phyloP scores from a whole-genome alignment of 23 tunicate species.

The Oikopleura vanhoeffeni region DNA sequence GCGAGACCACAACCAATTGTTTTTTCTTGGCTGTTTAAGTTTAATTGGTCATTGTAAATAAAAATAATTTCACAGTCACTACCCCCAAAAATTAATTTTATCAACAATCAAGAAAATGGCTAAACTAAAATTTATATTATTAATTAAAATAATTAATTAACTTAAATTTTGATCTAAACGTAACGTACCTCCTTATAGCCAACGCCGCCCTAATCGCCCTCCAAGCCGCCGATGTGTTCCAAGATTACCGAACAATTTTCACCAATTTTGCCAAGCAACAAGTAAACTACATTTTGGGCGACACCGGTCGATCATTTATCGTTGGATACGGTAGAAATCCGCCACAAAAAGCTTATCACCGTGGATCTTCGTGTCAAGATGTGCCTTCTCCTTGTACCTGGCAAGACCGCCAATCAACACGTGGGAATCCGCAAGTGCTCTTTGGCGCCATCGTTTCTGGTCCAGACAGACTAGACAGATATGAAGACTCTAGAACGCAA shows the following conservation, averaged over 20 bases:
- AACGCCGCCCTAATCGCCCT: constrained; percentile 12
- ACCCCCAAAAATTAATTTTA: too few relatives aligned
- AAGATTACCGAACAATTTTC: neutral
- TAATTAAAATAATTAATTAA: too few relatives aligned
- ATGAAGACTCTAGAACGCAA: constrained; percentile 21
- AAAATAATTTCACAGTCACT: too few relatives aligned
- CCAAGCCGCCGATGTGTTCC: neutral
- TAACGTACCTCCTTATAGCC: too few relatives aligned
- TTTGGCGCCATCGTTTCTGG: constrained; percentile 78
- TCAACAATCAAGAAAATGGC: too few relatives aligned
- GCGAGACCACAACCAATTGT: too few relatives aligned
- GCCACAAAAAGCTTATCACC: constrained; percentile 62
- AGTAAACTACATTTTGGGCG: constrained; percentile 11
- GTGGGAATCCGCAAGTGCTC: constrained; percentile 44
- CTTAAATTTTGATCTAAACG: too few relatives aligned
- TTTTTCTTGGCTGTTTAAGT: too few relatives aligned
- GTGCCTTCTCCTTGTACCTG: constrained; percentile 55
- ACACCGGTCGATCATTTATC: constrained; percentile 61
- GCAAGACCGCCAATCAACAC: constrained; percentile 24
- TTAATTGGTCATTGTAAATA: too few relatives aligned
- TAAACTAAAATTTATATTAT: too few relatives aligned
- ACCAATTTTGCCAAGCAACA: neutral
- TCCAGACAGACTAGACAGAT: constrained; percentile 32
- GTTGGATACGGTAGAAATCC: constrained; percentile 69
- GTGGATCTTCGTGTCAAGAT: constrained; percentile 68